phyloP scores from a whole-genome alignment of 35 echinoderm and acorn worm species.

The Amphiura filiformis region DNA sequence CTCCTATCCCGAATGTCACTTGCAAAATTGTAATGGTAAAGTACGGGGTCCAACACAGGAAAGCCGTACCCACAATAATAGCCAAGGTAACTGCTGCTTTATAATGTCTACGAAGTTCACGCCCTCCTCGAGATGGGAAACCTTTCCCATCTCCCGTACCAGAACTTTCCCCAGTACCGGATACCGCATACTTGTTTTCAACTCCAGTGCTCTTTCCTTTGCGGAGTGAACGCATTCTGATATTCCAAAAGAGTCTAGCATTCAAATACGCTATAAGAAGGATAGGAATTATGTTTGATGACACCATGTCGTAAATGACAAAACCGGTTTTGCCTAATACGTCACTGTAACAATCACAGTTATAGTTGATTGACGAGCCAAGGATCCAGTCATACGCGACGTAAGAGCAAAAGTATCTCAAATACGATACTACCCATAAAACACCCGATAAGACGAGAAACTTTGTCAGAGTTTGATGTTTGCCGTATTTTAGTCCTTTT shows the following conservation, averaged over 20 bases:
- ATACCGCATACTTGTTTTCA: too few species aligned
- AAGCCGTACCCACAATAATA: not conserved
- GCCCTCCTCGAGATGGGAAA: not conserved
- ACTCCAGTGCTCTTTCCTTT: too few species aligned
- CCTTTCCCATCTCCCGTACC: not conserved
- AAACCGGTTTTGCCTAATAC: not conserved
- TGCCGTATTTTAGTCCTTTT: conserved; percentile 10
- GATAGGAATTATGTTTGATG: not conserved
- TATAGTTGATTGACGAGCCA: not conserved
- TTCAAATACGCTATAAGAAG: not conserved
- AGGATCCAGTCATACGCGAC: not conserved
- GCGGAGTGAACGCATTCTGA: not conserved
- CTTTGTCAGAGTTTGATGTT: conserved; percentile 8
- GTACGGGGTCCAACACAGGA: not conserved
- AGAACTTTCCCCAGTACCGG: too few species aligned
- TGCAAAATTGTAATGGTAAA: not conserved
- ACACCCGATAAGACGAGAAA: not conserved
- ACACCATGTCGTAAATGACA: not conserved
- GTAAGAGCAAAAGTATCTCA: not conserved
- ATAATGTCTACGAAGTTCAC: not conserved
- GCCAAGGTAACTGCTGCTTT: not conserved
- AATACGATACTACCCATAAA: not conserved
- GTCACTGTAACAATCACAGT: not conserved
- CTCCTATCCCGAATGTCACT: not conserved
- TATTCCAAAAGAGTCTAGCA: not conserved